These are phyloP conservation scores for Drosophila neocordata DNA, from an alignment of 1,140 invertebrate species.

Conservation along the genomic window DNA sequence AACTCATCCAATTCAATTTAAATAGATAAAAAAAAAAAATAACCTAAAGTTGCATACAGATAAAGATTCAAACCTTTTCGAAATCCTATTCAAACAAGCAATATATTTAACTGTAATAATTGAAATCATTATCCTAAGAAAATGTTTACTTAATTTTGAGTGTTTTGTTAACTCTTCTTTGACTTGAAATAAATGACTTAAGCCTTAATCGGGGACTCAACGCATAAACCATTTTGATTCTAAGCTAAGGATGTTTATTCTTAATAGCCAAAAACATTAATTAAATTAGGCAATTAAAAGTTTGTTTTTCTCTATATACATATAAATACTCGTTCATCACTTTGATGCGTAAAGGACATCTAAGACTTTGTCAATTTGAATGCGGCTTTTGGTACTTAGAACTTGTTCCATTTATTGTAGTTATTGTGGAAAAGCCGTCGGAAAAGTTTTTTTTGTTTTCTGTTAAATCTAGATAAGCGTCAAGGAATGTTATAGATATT, in stretches of 20 bases:
- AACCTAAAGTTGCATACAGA: no score
- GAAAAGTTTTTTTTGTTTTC: constrained; percentile 10
- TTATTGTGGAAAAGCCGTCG: constrained; percentile 14
- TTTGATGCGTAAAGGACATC: no score
- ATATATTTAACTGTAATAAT: neutral
- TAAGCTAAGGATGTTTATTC: neutral
- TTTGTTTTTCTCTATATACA: constrained; percentile 24
- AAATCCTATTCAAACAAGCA: neutral
- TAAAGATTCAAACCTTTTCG: no score
- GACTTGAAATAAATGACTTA: constrained; percentile 33
- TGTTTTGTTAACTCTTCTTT: neutral
- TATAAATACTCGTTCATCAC: no score
- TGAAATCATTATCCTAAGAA: neutral
- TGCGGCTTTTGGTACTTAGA: neutral
- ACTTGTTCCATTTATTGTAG: neutral
- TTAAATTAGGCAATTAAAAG: constrained; percentile 56
- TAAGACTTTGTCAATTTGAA: neutral
- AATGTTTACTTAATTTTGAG: neutral
- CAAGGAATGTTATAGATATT: neutral
- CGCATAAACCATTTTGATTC: constrained; percentile 1
- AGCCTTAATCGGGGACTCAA: constrained; percentile 16
- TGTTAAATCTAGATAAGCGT: neutral
- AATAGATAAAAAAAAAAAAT: no score
- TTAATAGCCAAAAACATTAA: constrained; percentile 34
- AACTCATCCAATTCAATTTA: no score